Base-by-base conservation (phyloP, 2,888 invertebrate genomes). In the Spodoptera exigua region DNA sequence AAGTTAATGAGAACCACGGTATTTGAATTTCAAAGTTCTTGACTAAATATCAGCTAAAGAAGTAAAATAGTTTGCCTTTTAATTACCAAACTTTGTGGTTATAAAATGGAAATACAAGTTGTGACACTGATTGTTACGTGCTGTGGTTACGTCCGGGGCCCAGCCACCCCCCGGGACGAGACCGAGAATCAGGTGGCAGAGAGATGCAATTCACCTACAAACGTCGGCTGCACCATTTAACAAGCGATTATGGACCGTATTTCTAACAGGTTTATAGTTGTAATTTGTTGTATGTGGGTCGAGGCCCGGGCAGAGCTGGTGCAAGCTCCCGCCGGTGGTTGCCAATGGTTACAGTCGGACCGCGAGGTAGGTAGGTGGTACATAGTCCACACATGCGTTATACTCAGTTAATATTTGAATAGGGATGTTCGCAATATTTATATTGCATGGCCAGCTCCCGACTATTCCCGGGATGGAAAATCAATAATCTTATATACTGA, bases 351-450 rank as follows among this genome's bases (percentile, higher is more conserved):
- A 86, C 82, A 82, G 82, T 80, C 79, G 76, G 79, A 80, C 77
- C 75, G 73, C 72, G 78, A 66, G 71, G 74, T 59, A 65, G 27
- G 41, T 62, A 62, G 58, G 9, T 47, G 66, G 48, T 71, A 59
- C 80, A 79, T 61, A 80, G 77, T 76, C 77, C 81, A 81, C 82
- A 84, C 82, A 83, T 78, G 82, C 80, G 83, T 85, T 84, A 81
- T 82, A 82, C 79, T 79, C 79, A 82, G 83, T 86, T 86, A 85
- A 86, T 86, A 86, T 86, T 87, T 87, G 87, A 86, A 81, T 83
- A 83, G 80, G 82, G 83, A 82, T 84, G 82, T 80, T 82, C 80
- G 69, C 74, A 78, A 82, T 85, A 85, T 84, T 84, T 86, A 86
- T 86, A 79, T 80, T 76, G 72, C 70, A 77, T 75, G 71, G 75